Percentiles rank a stretch among this genome's conserved stretches.
Evolutionary conservation across 1,140 invertebrate species (phyloP).

Genomic region (Archegozetes longisetosus): DNA sequence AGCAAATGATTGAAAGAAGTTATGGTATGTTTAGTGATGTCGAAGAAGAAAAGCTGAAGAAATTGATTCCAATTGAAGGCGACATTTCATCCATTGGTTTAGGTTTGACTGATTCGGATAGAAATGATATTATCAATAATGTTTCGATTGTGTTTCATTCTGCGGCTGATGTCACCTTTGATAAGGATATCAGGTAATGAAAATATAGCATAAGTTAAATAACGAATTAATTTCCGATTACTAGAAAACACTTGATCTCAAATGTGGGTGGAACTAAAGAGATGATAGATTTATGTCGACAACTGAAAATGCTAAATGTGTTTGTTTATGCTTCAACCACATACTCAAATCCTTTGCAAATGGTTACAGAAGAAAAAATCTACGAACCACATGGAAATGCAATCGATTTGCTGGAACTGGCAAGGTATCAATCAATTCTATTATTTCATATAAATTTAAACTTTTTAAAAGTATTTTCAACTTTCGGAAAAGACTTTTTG

Average conservation of each 20-base stretch:
- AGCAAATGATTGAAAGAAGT: constrained; percentile 24
- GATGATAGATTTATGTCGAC: constrained; percentile 36
- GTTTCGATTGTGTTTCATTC: constrained; percentile 91
- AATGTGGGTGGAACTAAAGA: constrained; percentile 74
- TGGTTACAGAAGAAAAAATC: too few relatives aligned
- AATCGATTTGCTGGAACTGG: too few relatives aligned
- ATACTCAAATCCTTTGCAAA: too few relatives aligned
- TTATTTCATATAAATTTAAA: too few relatives aligned
- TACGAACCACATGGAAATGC: too few relatives aligned
- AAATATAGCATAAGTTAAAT: too few relatives aligned
- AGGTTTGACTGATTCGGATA: constrained; percentile 63
- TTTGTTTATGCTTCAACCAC: constrained; percentile 24
- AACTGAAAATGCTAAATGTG: constrained; percentile 16
- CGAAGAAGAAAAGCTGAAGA: constrained; percentile 26
- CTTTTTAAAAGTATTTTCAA: too few relatives aligned
- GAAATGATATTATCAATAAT: constrained; percentile 45
- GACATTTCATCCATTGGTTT: constrained; percentile 75
- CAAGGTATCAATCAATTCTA: too few relatives aligned
- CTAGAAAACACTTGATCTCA: constrained; percentile 49
- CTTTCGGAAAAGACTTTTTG: too few relatives aligned
- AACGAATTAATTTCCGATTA: too few relatives aligned
- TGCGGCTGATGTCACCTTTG: constrained; percentile 94
- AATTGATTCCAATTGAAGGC: constrained; percentile 69
- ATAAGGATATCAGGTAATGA: constrained; percentile 92
- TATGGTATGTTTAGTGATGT: too few relatives aligned